Base-by-base conservation (phyloP, 2,797 vertebrate species). In the Bradypus variegatus region DNA sequence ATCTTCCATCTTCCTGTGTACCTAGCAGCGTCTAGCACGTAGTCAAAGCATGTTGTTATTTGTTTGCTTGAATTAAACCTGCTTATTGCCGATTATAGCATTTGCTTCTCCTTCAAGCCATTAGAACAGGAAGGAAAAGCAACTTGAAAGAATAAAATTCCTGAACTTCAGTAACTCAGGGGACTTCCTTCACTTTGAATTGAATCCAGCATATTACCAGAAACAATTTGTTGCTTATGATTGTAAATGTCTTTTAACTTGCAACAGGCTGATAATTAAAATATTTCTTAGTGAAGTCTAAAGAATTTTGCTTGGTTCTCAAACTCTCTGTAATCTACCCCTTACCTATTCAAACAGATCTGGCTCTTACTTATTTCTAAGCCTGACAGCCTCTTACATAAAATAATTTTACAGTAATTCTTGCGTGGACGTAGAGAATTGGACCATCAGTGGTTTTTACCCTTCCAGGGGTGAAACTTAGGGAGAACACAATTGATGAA, bases 221-320 rank as follows among this genome's bases (percentile, higher is more conserved):
- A 13, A 86, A 38, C 21, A 86, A 53, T 80, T 64, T 75, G 13
- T 73, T 93, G 72, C 27, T 65, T 31, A 82, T 48, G 23, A 75
- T 41, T 82, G 48, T 78, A 64, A 14, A 67, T 81, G 53, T 72
- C 41, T 92, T 88, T 83, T 45, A 86, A 76, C 29, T 73, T 84
- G 60, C 21, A 72, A 53, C 55, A 86, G 58, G 65, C 21, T n/a
- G 31, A 62, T 89, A 53, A 77, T 84, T 88, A 84, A 90, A 88
- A 58, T 64, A n/a, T 92, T 79, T 86, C 23, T 86, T 84, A 70
- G 58, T 38, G 60, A 86, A 80, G 45, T 82, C 33, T 79, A 29
- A 86, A 76, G 45, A 70, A 72, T 83, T 92, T 64, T 82, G 25
- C 48, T 90, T 92, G 27, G n/a, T 80, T 93, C 89, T 91, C 45